Evolutionary conservation across 2,888 invertebrate genomes (phyloP), one percentile per base, ranked within the genome.

Genomic region (Acronicta leporina): DNA sequence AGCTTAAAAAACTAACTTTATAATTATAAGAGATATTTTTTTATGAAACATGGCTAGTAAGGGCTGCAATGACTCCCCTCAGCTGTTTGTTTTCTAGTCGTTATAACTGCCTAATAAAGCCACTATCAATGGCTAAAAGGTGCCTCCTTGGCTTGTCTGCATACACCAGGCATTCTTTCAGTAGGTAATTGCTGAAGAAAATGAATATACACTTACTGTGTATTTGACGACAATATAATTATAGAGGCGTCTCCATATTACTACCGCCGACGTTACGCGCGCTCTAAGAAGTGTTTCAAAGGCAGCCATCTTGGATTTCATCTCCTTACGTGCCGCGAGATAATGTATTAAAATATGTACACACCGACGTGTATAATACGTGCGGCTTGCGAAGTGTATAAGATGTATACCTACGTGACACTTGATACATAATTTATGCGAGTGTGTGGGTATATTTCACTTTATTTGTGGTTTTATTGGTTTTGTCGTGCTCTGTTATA

Each of bases 251-350:
- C 63, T 88, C 89, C 87, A 77, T 16, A 63, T 3, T 46, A 53
- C 9, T n/a, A 55, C 48, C 69, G 73, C 77, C 75, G 82, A 64
- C 68, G 78, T 81, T 73, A 68, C 83, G 83, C 82, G 82, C 80
- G 80, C 83, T 89, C 87, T 90, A 93, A 92, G 92, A 93, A 93
- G 88, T 89, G 89, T 87, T 87, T 84, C 80, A 81, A 82, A 72
- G 73, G 69, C 72, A 88, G 93, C 94, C 94, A 94, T 94, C 92
- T 94, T 94, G 94, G 84, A 88, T 90, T 92, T 92, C 93, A 90
- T 92, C 92, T 86, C 83, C 88, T 87, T 90, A 89, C 87, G 85
- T 83, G 81, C 83, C 83, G 84, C 86, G 83, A 84, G 86, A 88
- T 89, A 90, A 91, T 89, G 84, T 90, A 90, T 89, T 90, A 90